Percentiles rank a stretch among this genome's conserved stretches.
phyloP scores from a whole-genome alignment of 2,888 invertebrate species.

The Laspeyria flexula region DNA sequence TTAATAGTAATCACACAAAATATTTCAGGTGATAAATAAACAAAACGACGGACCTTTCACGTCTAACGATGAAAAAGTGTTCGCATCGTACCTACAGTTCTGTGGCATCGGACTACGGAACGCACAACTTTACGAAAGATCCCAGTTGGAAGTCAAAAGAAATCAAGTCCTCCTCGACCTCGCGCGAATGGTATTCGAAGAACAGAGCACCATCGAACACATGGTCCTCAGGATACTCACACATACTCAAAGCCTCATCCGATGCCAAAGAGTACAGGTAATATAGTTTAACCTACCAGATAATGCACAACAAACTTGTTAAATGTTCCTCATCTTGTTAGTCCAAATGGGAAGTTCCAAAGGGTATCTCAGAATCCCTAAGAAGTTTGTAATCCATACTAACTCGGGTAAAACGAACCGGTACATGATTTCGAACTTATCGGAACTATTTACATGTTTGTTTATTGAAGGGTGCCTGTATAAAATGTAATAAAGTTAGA shows the following conservation, averaged over 20 bases:
- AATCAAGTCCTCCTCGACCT: conserved; percentile 97
- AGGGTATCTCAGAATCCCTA: conserved; percentile 16
- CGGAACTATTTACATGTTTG: conserved; percentile 26
- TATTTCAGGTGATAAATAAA: conserved; percentile 93
- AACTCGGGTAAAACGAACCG: conserved; percentile 8
- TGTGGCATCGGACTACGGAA: conserved; percentile 98
- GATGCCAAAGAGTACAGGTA: conserved; percentile 98
- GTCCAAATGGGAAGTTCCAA: conserved; percentile 22
- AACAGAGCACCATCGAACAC: conserved; percentile 98
- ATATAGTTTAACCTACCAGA: conserved; percentile 12
- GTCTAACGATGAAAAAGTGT: conserved; percentile 95
- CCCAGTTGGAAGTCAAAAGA: conserved; percentile 97
- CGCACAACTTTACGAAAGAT: conserved; percentile 98
- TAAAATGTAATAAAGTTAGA: conserved; percentile 2
- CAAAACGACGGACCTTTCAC: conserved; percentile 94
- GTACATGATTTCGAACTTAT: conserved; percentile 13
- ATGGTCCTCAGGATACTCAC: conserved; percentile 97
- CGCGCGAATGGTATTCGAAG: conserved; percentile 98
- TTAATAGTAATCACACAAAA: conserved; percentile 8
- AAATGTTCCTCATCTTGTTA: conserved; percentile 31
- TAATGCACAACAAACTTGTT: conserved; percentile 20
- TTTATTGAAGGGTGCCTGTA: conserved; percentile 6
- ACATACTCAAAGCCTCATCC: conserved; percentile 97
- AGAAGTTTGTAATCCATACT: conserved; percentile 26
- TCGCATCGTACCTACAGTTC: conserved; percentile 97